Evolutionary conservation across 1,140 invertebrate species (phyloP).

Genomic region (Penaeus indicus): DNA sequence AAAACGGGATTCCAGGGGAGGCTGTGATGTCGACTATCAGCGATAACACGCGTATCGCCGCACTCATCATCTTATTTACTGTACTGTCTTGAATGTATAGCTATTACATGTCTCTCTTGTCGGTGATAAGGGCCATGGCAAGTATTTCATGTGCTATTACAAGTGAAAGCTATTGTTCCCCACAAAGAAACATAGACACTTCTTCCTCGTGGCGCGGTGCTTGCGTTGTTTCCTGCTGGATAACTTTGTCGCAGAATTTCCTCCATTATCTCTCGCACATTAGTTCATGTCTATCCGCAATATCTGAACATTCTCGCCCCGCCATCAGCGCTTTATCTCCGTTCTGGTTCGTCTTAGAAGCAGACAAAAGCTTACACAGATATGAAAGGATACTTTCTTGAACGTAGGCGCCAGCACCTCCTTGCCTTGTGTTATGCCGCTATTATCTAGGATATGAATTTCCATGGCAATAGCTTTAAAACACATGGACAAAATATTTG

Average conservation of each 20-base stretch:
- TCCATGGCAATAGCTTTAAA: no score
- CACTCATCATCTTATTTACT: conserved; percentile 64
- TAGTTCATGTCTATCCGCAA: conserved; percentile 5
- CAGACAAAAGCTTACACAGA: no score
- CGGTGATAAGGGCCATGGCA: conserved; percentile 50
- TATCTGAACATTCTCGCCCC: no score
- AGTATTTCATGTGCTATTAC: conserved; percentile 52
- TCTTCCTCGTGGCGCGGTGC: conserved; percentile 19
- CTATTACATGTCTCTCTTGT: conserved; percentile 58
- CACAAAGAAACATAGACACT: conserved; percentile 41
- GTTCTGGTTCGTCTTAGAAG: no score
- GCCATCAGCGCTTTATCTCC: not conserved
- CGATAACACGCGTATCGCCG: conserved; percentile 57
- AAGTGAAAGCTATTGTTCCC: conserved; percentile 56
- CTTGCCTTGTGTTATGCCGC: no score
- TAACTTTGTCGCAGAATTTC: conserved; percentile 46
- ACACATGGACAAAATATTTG: no score
- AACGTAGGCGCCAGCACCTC: no score
- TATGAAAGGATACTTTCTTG: no score
- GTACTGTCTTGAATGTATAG: conserved; percentile 59
- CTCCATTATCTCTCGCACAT: conserved; percentile 52
- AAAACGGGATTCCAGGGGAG: conserved; percentile 61
- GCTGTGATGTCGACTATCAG: conserved; percentile 61
- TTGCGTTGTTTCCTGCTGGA: conserved; percentile 43
- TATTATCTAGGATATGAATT: no score